Conservation (phyloP, 2,888 invertebrate species). For the Lepidochitona cinerea region DNA sequence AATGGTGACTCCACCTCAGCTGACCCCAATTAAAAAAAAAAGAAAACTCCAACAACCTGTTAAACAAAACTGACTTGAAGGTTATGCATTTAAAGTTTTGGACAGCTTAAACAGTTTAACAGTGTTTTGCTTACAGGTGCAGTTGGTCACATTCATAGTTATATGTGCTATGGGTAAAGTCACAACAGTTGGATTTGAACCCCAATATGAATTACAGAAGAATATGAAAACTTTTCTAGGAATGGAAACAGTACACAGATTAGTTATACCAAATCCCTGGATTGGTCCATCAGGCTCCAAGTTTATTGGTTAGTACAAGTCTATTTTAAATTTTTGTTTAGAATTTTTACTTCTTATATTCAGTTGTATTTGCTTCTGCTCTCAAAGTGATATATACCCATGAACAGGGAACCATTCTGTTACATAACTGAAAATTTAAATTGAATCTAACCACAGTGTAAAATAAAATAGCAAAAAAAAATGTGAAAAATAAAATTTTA, state of each 20-base stretch:
- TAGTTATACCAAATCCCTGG: conserved; percentile 57
- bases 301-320: conserved; percentile 37
- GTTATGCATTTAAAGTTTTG: neutral
- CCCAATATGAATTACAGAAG: conserved; percentile 30
- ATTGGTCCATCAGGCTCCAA: conserved; percentile 46
- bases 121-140: conserved; percentile 34
- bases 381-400: too few relatives aligned
- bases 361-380: too few relatives aligned
- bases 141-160: conserved; percentile 36
- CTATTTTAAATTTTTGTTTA: too few relatives aligned
- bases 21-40: too few relatives aligned
- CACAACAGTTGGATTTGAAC: conserved; percentile 46
- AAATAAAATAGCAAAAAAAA: too few relatives aligned
- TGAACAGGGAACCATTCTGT: too few relatives aligned
- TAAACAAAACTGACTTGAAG: neutral
- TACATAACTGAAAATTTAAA: too few relatives aligned
- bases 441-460: too few relatives aligned
- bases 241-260: conserved; percentile 47
- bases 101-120: neutral
- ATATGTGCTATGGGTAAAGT: conserved; percentile 40
- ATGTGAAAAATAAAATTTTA: too few relatives aligned
- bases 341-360: too few relatives aligned
- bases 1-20: too few relatives aligned
- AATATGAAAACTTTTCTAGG: conserved; percentile 53
- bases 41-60: too few relatives aligned